phyloP scores from a whole-genome alignment of 2,113 vertebrate species.

The Scytalopus superciliaris region DNA sequence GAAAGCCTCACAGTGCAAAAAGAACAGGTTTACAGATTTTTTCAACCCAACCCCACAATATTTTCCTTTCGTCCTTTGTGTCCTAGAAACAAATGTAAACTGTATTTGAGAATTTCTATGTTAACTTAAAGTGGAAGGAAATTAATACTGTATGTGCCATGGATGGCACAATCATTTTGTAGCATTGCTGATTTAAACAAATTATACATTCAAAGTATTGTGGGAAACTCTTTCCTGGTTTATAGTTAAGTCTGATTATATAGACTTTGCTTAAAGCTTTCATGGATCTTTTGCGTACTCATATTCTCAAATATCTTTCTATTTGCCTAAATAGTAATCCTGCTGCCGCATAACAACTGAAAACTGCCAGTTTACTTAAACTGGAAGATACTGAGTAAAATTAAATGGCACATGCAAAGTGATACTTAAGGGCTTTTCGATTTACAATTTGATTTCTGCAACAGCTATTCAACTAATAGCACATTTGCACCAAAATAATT shows the following conservation, averaged over 20 bases:
- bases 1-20: background rate
- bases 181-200: background rate
- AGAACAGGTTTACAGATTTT: background rate
- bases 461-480: background rate
- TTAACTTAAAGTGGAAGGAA: background rate
- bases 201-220: background rate
- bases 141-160: background rate
- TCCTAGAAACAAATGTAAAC: background rate
- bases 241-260: background rate
- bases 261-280: background rate
- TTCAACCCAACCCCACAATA: background rate
- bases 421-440: background rate
- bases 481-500: background rate
- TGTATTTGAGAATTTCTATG: background rate
- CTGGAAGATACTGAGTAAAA: background rate
- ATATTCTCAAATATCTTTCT: background rate
- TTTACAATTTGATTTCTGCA: background rate
- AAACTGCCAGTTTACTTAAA: background rate
- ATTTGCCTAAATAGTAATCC: background rate
- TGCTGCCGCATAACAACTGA: background rate
- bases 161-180: background rate
- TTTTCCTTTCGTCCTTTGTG: background rate
- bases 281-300: background rate
- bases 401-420: background rate
- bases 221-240: background rate